Base-by-base conservation (phyloP, 2,113 vertebrate species). In the Neolamprologus caudopunctatus region DNA sequence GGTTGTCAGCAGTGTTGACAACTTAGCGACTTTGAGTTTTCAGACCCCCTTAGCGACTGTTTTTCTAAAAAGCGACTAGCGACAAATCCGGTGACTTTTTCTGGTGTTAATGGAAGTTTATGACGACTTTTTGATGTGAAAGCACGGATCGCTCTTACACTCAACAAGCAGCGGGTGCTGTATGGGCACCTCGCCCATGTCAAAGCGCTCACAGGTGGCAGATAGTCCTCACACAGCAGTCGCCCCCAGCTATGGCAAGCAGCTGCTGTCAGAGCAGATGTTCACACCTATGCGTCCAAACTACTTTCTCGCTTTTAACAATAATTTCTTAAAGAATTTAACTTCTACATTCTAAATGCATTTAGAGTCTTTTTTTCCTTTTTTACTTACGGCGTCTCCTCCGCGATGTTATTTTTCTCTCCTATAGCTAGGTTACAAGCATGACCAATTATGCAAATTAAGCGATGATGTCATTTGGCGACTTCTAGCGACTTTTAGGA, bases 21-120 rank as follows among this genome's bases (percentile, higher is more conserved):
- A 33, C 57, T 61, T 61, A 61, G 57, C 3, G 0, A 61, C 16
- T 33, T 0, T 61, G 57, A 61, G 16, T 61, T 61, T 61, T 33
- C 57, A 61, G 57, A 61, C 0, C 2, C 28, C 57, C 28, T 61
- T 19, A 7, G 16, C 2, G 1, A 61, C 16, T 19, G 9, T 33
- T 61, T 61, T 61, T 61, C 57, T 33, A 61, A 61, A 61, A 3
- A 17, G 14, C 8, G 5, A 3, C 5, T 31, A 31, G 57, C 26
- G 8, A 61, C 57, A 61, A 61, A 31, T 61, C 16, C 1, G 57
- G 57, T 17, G 28, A 61, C 28, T 61, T 61, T 61, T 10, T 61
- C 28, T 61, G 57, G 57, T 61, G 16, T 61, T 61, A 61, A 19
- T 61, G 28, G 57, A 61, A 61, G 57, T 61, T 61, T 33, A 33